A percentile compares a stretch with the other conserved stretches of the same genome.
Evolutionary conservation across 2,797 vertebrate species (phyloP).

Genomic region (Eupleurogrammus muticus): DNA sequence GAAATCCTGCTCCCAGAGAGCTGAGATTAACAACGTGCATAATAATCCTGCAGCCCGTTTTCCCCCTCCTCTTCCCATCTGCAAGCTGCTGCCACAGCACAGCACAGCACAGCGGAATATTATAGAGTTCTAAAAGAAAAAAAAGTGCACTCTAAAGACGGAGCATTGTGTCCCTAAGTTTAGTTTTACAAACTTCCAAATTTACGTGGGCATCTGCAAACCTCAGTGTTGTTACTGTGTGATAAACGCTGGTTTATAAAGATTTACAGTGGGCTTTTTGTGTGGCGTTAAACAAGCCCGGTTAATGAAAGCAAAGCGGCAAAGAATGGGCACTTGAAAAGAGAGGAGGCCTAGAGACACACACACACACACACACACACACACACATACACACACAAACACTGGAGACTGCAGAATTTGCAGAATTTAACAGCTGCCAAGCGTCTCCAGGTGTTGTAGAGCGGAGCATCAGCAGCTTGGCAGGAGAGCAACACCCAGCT

Average conservation of each 20-base stretch:
- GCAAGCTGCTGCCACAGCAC: constrained; percentile 12
- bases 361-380: background rate
- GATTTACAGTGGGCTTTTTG: background rate
- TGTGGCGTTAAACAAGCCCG: background rate
- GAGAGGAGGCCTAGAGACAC: background rate
- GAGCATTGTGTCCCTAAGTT: no score
- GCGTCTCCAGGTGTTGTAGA: constrained; percentile 40
- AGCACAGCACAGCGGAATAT: constrained; percentile 10
- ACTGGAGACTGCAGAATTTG: background rate
- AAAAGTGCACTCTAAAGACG: no score
- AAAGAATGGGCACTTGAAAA: constrained; percentile 10
- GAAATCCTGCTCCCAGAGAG: constrained; percentile 28
- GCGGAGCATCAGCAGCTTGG: constrained; percentile 26
- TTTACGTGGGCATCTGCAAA: no score
- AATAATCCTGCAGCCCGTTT: background rate
- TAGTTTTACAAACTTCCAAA: no score
- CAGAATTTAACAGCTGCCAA: constrained; percentile 32
- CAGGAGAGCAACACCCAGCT: constrained; percentile 14
- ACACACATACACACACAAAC: background rate
- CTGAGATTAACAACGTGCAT: constrained; percentile 35
- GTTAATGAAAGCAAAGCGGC: constrained; percentile 1
- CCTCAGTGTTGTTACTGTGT: no score
- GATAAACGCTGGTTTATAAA: background rate
- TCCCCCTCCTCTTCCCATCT: constrained; percentile 19
- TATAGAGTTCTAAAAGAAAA: no score